Base-by-base conservation (phyloP, 2,797 vertebrate species). In the Echeneis naucrates region DNA sequence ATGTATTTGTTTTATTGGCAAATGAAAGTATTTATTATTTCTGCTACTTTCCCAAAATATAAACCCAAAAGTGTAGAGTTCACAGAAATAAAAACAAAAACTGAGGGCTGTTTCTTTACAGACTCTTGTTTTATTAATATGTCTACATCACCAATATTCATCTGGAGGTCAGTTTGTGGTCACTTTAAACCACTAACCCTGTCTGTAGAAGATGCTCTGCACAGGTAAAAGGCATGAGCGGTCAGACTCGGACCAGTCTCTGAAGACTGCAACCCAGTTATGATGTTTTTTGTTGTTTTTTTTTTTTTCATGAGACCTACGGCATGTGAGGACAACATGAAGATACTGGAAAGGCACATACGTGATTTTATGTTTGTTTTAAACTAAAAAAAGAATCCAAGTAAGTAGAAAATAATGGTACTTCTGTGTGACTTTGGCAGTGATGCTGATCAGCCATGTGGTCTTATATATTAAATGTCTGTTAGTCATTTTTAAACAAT, bases 281-380 rank as follows among this genome's bases (percentile, higher is more conserved):
- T 2, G 24, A n/a, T n/a, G n/a, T n/a, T n/a, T n/a, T n/a, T n/a
- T n/a, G n/a, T n/a, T n/a, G n/a, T n/a, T n/a, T n/a, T n/a, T n/a
- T n/a, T 17, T 57, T 68, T 32, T 17, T 12, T 48, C 23, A 4
- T 19, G 47, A 38, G 14, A n/a, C 10, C 40, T 32, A 55, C 81
- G 72, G 78, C 68, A 75, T 48, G 23, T 14, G 42, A 50, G 52
- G 44, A 64, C 35, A 16, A 61, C 21, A 1, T 13, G 19, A 26
- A 78, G 56, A 57, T 40, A 26, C 44, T 8, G 14, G 14, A 13
- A 56, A 81, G 81, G 77, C 72, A 86, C 65, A 60, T 48, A 14
- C 26, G 72, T 17, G 27, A 52, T 7, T 16, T 66, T 40, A n/a
- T n/a, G n/a, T n/a, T 38, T 38, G 13, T 0, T 13, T 38, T 17